phyloP scores from a whole-genome alignment of 2,888 invertebrate genomes.

The Caenorhabditis wallacei region DNA sequence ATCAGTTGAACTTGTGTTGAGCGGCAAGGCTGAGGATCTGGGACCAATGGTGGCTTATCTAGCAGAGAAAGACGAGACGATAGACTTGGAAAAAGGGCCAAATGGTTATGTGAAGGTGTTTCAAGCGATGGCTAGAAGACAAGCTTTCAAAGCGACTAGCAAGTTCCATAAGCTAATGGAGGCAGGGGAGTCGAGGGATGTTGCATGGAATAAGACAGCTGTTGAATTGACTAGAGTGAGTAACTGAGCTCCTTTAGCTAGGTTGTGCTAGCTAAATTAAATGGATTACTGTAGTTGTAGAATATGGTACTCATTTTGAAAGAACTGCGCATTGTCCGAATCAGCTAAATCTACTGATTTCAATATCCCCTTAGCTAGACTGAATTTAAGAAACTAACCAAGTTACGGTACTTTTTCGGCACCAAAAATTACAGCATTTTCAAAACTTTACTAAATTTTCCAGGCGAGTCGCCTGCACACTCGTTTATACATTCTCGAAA shows the following conservation, averaged over 20 bases:
- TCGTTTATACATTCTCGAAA: constrained; percentile 64
- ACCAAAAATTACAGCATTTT: no score
- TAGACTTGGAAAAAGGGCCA: constrained; percentile 1
- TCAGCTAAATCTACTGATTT: no score
- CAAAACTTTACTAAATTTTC: no score
- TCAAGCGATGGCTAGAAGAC: constrained; percentile 65
- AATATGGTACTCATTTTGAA: no score
- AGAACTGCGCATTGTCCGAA: no score
- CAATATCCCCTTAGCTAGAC: no score
- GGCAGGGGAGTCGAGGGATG: constrained; percentile 55
- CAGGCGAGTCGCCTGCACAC: constrained; percentile 71
- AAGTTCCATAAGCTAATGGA: constrained; percentile 65
- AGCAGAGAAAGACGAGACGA: not conserved
- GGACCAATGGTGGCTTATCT: constrained; percentile 70
- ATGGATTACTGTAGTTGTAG: no score
- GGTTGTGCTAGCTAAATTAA: no score
- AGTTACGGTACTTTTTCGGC: no score
- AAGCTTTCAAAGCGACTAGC: constrained; percentile 66
- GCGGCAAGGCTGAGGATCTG: constrained; percentile 70
- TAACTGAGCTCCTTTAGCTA: no score
- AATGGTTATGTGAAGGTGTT: constrained; percentile 59
- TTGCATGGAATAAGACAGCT: constrained; percentile 75
- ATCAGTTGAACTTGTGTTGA: constrained; percentile 51
- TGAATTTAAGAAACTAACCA: no score
- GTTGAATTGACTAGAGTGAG: constrained; percentile 74